Conservation (phyloP, 2,888 invertebrate species). For the Dryococelus australis region DNA sequence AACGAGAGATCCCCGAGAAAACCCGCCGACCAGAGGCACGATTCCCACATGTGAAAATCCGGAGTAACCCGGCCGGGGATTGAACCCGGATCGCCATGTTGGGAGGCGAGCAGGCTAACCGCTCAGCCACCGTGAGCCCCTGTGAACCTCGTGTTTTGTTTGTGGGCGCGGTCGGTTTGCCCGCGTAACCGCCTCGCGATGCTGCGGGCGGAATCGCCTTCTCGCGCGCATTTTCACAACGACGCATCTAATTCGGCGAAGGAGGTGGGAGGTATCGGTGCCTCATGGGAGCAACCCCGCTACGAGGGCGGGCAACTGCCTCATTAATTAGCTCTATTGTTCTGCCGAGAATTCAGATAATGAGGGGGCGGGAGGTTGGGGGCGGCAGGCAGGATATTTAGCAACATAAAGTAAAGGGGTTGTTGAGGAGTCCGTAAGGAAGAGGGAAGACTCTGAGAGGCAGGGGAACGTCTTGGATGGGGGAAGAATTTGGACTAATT, state of each 20-base stretch:
- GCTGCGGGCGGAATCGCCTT: background rate
- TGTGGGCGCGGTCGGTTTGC: too few species aligned
- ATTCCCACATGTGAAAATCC: too few species aligned
- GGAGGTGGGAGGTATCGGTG: too few species aligned
- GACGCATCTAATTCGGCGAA: slow-evolving; percentile 31
- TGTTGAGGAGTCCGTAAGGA: slow-evolving; percentile 24
- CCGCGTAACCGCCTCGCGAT: too few species aligned
- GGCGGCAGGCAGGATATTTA: slow-evolving; percentile 38
- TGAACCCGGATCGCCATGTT: too few species aligned
- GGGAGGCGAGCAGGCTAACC: too few species aligned
- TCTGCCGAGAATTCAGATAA: slow-evolving; percentile 47
- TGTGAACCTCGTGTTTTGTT: too few species aligned
- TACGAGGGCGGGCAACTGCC: background rate
- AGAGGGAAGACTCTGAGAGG: background rate
- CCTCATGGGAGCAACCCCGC: background rate
- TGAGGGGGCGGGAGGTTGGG: slow-evolving; percentile 39
- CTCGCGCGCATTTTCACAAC: slow-evolving; percentile 36
- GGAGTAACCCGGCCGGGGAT: too few species aligned
- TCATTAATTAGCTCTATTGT: slow-evolving; percentile 47
- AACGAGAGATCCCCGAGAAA: too few species aligned
- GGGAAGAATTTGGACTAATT: slow-evolving; percentile 42
- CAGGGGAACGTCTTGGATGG: background rate
- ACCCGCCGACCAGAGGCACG: too few species aligned
- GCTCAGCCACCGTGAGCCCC: too few species aligned
- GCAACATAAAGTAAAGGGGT: slow-evolving; percentile 37